Percentiles rank a stretch among this genome's conserved stretches.
These are phyloP conservation scores for Belgica antarctica DNA, from an alignment of 2,888 invertebrate species.

Conservation along the genomic window DNA sequence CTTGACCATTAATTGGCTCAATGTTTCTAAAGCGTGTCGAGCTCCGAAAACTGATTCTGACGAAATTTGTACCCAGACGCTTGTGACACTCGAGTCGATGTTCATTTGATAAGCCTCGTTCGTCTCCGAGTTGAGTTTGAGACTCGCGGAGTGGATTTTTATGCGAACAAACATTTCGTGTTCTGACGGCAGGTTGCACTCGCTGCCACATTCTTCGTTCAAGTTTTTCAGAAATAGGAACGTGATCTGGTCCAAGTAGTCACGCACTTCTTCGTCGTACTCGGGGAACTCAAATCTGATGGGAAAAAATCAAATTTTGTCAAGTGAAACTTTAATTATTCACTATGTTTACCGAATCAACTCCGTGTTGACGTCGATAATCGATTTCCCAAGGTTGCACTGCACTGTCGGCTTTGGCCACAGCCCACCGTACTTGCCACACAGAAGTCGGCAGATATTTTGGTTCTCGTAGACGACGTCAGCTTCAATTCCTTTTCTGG, in stretches of 20 bases:
- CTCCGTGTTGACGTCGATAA: conserved; percentile 61
- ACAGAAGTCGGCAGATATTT: conserved; percentile 66
- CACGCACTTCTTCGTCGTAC: not conserved
- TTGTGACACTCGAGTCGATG: conserved; percentile 56
- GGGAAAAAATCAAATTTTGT: not conserved
- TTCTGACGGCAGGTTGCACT: conserved; percentile 56
- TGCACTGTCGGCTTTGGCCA: conserved; percentile 68
- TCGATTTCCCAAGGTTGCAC: conserved; percentile 52
- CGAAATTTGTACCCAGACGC: conserved; percentile 58
- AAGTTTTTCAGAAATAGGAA: conserved; percentile 54
- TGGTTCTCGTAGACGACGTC: conserved; percentile 54
- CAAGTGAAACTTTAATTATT: not conserved
- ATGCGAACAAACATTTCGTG: conserved; percentile 62
- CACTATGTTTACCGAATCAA: conserved; percentile 57
- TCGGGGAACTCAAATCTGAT: conserved; percentile 31
- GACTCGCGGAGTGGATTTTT: conserved; percentile 56
- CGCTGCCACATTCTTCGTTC: conserved; percentile 60
- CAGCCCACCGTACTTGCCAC: conserved; percentile 65
- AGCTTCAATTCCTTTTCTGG: not conserved
- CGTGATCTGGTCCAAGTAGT: conserved; percentile 20
- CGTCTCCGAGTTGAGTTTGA: conserved; percentile 64
- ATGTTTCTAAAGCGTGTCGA: conserved; percentile 73
- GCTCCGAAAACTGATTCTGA: conserved; percentile 69
- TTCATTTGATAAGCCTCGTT: conserved; percentile 67
- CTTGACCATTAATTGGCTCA: conserved; percentile 65